Evolutionary conservation across 1,140 invertebrate species (phyloP).

Genomic region (Matsumurasca onukii): DNA sequence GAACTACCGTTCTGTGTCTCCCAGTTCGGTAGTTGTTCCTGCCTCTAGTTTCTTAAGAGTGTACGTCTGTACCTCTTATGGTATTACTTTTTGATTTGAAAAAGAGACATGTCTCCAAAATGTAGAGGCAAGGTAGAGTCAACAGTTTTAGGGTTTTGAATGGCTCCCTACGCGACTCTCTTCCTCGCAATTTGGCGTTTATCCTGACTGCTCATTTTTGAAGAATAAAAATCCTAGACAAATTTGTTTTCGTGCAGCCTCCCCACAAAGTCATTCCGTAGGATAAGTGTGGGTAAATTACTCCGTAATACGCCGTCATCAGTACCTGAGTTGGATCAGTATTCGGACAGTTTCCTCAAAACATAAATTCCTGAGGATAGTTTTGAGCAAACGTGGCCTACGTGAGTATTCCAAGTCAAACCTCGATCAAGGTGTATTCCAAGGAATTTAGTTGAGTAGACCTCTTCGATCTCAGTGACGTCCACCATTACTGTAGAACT

Average conservation of each 20-base stretch:
- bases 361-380: background rate
- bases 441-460: background rate
- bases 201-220: background rate
- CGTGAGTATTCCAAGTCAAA: background rate
- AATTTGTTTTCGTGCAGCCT: background rate
- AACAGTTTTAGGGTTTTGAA: too few species aligned
- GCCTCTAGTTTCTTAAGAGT: too few species aligned
- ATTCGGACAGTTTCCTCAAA: background rate
- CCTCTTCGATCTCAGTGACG: background rate
- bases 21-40: too few species aligned
- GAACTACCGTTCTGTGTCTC: too few species aligned
- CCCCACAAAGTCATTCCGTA: constrained; percentile 9
- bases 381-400: background rate
- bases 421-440: background rate
- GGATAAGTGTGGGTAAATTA: constrained; percentile 2
- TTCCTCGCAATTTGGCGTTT: background rate
- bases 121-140: background rate
- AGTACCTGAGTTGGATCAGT: background rate
- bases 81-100: background rate
- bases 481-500: background rate
- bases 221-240: background rate
- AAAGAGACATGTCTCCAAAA: background rate
- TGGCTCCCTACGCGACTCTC: too few species aligned
- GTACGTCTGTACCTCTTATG: too few species aligned
- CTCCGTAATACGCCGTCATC: background rate